Evolutionary conservation across 2,113 vertebrate species (phyloP).

Genomic region (Mormyrus iriodes): DNA sequence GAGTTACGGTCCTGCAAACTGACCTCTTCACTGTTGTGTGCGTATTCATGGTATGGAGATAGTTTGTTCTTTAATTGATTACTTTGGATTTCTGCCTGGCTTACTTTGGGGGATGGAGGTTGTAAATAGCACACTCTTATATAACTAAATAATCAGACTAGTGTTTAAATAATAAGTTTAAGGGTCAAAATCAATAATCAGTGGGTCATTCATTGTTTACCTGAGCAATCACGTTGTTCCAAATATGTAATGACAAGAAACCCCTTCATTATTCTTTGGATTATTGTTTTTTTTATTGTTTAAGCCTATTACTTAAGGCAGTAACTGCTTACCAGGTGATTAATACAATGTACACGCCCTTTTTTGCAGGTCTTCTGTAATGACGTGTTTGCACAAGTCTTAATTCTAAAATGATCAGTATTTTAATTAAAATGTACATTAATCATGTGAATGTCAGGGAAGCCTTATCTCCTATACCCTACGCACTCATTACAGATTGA

Average conservation of each 20-base stretch:
- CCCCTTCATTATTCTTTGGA: neutral
- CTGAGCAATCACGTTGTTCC: neutral
- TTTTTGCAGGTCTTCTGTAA: neutral
- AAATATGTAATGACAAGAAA: neutral
- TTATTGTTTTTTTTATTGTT: neutral
- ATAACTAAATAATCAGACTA: neutral
- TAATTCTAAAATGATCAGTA: neutral
- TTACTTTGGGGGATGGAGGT: neutral
- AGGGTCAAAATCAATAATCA: neutral
- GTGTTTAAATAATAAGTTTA: neutral
- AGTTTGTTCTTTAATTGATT: neutral
- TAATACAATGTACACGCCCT: neutral
- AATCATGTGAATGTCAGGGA: neutral
- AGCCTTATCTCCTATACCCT: neutral
- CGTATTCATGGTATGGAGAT: neutral
- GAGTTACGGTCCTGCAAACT: neutral
- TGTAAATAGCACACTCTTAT: neutral
- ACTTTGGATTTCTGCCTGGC: conserved; percentile 1
- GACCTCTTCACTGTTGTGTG: neutral
- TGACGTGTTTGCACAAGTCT: conserved; percentile 2
- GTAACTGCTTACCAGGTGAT: neutral
- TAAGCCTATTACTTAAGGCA: neutral
- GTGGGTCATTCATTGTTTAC: neutral
- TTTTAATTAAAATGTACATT: neutral
- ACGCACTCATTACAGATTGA: neutral